These are phyloP conservation scores for Pachyrhynchus sulphureomaculatus DNA, from an alignment of 1,140 invertebrate genomes.

Conservation along the genomic window DNA sequence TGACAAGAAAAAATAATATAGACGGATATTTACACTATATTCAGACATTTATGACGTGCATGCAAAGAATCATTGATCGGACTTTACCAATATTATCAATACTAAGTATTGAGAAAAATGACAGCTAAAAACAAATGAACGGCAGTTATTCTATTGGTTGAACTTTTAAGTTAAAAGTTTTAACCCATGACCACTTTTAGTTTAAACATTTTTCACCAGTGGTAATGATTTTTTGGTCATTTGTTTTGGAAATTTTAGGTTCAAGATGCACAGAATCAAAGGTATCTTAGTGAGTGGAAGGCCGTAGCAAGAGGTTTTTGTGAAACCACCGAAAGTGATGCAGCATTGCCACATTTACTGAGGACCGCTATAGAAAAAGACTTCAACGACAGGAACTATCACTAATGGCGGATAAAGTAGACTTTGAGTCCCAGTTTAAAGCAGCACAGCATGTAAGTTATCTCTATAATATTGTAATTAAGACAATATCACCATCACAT, in stretches of 20 bases:
- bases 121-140: too few relatives aligned
- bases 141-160: too few relatives aligned
- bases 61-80: too few relatives aligned
- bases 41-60: too few relatives aligned
- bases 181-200: too few relatives aligned
- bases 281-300: constrained; percentile 60
- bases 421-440: constrained; percentile 54
- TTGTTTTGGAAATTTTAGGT: constrained; percentile 6
- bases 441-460: constrained; percentile 52
- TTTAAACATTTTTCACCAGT: too few relatives aligned
- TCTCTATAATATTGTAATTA: not conserved
- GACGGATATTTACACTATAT: too few relatives aligned
- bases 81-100: too few relatives aligned
- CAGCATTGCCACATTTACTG: constrained; percentile 52
- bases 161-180: too few relatives aligned
- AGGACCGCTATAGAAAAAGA: constrained; percentile 55
- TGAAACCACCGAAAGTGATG: constrained; percentile 49
- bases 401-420: constrained; percentile 55
- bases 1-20: too few relatives aligned
- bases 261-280: constrained; percentile 50
- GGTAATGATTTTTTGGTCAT: too few relatives aligned
- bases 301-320: constrained; percentile 53
- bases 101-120: too few relatives aligned
- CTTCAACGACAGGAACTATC: constrained; percentile 60
- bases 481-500: not conserved